These are phyloP conservation scores for Mugil cephalus DNA, from an alignment of 2,113 vertebrate species.

Conservation along the genomic window DNA sequence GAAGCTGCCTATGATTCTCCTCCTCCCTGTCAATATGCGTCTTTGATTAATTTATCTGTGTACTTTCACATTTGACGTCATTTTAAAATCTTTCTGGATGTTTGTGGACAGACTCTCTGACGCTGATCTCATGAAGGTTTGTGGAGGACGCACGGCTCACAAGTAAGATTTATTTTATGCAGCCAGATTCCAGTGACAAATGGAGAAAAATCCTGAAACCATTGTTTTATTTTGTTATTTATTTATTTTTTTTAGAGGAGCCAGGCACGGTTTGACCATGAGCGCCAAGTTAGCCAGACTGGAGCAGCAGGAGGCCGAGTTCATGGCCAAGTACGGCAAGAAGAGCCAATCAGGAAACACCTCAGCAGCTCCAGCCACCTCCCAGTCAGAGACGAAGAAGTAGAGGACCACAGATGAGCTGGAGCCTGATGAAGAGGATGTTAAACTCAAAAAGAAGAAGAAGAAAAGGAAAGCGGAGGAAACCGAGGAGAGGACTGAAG, in stretches of 20 bases:
- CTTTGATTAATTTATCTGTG: too few relatives aligned
- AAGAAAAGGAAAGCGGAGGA: conserved; percentile 60
- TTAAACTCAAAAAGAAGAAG: conserved; percentile 58
- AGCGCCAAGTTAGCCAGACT: conserved; percentile 93
- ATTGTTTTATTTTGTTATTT: not conserved
- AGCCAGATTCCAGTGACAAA: not conserved
- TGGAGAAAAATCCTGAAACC: not conserved
- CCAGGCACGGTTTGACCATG: conserved; percentile 92
- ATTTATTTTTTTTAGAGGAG: conserved; percentile 82
- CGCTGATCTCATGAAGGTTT: conserved; percentile 87
- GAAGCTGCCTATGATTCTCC: too few relatives aligned
- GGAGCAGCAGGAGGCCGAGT: conserved; percentile 93
- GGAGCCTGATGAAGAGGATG: not conserved
- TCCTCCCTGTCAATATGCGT: too few relatives aligned
- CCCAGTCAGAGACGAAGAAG: conserved; percentile 7
- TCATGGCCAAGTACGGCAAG: conserved; percentile 85
- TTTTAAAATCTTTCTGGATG: not conserved
- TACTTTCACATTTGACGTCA: not conserved
- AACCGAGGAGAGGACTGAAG: not conserved
- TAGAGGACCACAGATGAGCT: conserved; percentile 1
- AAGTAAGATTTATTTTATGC: conserved; percentile 84
- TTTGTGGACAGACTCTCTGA: conserved; percentile 87
- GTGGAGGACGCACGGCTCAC: conserved; percentile 94
- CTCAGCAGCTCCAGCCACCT: not conserved
- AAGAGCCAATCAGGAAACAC: conserved; percentile 41